Percentiles rank a stretch among this genome's conserved stretches.
Evolutionary conservation across 2,797 vertebrate genomes (phyloP).

Genomic region (Megaceryle alcyon): DNA sequence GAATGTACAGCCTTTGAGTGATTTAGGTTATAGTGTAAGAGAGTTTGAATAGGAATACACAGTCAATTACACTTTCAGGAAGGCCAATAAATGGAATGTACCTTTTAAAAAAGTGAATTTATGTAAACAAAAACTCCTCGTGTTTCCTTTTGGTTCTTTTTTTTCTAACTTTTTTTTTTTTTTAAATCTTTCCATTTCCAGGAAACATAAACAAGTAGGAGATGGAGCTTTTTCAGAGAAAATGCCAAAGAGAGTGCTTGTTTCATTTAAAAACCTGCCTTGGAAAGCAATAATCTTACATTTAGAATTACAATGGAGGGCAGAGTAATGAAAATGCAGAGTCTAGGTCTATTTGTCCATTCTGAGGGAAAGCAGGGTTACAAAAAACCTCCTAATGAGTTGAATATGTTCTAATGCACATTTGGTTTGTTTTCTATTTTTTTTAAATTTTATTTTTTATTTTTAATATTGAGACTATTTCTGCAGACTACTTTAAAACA

Average conservation of each 20-base stretch:
- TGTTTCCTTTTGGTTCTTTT: conserved; percentile 4
- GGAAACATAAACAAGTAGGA: conserved; percentile 59
- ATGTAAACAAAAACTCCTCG: not conserved
- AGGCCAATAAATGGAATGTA: conserved; percentile 55
- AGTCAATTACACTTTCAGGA: conserved; percentile 66
- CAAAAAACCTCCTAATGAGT: conserved; percentile 10
- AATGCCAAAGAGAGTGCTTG: conserved; percentile 40
- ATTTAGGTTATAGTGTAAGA: conserved; percentile 19
- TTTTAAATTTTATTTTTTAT: not conserved
- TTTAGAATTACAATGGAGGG: conserved; percentile 1
- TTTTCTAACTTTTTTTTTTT: not conserved
- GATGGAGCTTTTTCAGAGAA: conserved; percentile 43
- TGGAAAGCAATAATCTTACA: conserved; percentile 47
- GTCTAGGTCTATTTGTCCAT: not conserved
- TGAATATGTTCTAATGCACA: conserved; percentile 7
- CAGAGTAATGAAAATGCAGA: conserved; percentile 10
- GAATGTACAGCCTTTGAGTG: not conserved
- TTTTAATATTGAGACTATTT: conserved; percentile 15
- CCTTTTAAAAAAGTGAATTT: conserved; percentile 30
- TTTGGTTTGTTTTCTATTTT: not conserved
- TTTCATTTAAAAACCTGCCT: conserved; percentile 60
- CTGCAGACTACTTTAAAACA: not conserved
- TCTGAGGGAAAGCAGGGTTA: not conserved
- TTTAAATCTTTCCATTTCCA: conserved; percentile 26
- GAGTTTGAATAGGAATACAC: conserved; percentile 31